Evolutionary conservation across 1,140 invertebrate species (phyloP).

Genomic region (Zaprionus taronus): DNA sequence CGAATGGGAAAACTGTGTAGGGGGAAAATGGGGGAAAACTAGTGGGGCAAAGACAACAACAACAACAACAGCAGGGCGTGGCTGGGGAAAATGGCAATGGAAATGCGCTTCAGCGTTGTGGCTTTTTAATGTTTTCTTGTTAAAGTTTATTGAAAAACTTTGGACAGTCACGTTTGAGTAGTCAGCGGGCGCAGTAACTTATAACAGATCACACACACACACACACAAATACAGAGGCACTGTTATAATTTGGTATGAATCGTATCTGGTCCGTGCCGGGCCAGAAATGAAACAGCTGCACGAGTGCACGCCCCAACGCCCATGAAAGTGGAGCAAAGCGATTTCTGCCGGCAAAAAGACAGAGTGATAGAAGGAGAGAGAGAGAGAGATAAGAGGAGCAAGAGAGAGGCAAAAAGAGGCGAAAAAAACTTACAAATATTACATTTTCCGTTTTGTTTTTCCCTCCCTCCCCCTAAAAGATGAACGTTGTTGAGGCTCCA

Average conservation of each 20-base stretch:
- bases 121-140: conserved; percentile 83
- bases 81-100: conserved; percentile 60
- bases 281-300: conserved; percentile 74
- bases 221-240: conserved; percentile 26
- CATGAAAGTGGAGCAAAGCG: conserved; percentile 74
- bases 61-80: background rate
- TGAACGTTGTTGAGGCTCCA: background rate
- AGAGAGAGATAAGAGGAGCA: background rate
- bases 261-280: conserved; percentile 33
- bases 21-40: background rate
- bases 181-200: conserved; percentile 73
- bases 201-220: conserved; percentile 50
- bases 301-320: conserved; percentile 70
- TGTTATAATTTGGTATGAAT: conserved; percentile 22
- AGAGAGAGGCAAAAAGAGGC: background rate
- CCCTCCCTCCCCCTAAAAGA: background rate
- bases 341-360: conserved; percentile 45
- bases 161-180: conserved; percentile 82
- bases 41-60: too few species aligned
- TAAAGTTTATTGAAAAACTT: conserved; percentile 83
- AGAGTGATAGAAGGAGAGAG: conserved; percentile 34
- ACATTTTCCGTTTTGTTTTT: conserved; percentile 54
- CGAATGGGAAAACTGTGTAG: background rate
- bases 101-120: conserved; percentile 74
- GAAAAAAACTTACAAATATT: conserved; percentile 65